Base-by-base conservation (phyloP, 2,113 vertebrate species). In the Pomatorhinus ruficollis region DNA sequence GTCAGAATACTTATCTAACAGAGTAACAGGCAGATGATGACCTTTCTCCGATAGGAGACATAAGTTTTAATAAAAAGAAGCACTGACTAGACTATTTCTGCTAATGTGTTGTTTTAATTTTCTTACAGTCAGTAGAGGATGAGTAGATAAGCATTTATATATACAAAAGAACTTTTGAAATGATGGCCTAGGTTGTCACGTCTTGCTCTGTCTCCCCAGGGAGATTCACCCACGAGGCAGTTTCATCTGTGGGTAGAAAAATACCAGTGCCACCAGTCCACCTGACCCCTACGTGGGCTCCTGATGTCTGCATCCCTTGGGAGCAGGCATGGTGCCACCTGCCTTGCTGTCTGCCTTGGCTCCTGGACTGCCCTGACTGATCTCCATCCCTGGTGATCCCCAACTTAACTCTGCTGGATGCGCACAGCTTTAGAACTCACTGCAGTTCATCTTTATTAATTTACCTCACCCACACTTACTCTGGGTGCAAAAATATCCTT, bases 241-340 rank as follows among this genome's bases (percentile, higher is more conserved):
- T 5, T 66, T 28, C 40, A 4, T 33, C 39, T 6, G 5, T 24
- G 28, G 16, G 28, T 20, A 66, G 35, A 40, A 22, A 39, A 59
- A 17, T 12, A 24, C 5, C 24, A 17, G 17, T 17, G 24, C 8
- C 52, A 9, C 21, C 45, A 30, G 19, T 4, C 30, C 39, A 16
- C 10, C 4, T 0, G 1, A 15, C 1, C 2, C 11, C 5, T 1
- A 2, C 6, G 4, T 25, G 31, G 12, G 5, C 12, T 76, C 17
- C 64, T 11, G 6, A 7, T n/a, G 14, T 17, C 27, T 18, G 3
- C 45, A 68, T 12, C 19, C 12, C 18, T 56, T 30, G 1, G 4
- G 31, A 27, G 5, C 3, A 31, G 22, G 11, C 3, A 23, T 8
- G 17, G 17, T 52, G 25, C 39, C 52, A 8, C 11, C 18, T 37